Evolutionary conservation across 2,113 vertebrate genomes (phyloP), one percentile per base, ranked within the genome.

Genomic region (Oceanodroma tethys): DNA sequence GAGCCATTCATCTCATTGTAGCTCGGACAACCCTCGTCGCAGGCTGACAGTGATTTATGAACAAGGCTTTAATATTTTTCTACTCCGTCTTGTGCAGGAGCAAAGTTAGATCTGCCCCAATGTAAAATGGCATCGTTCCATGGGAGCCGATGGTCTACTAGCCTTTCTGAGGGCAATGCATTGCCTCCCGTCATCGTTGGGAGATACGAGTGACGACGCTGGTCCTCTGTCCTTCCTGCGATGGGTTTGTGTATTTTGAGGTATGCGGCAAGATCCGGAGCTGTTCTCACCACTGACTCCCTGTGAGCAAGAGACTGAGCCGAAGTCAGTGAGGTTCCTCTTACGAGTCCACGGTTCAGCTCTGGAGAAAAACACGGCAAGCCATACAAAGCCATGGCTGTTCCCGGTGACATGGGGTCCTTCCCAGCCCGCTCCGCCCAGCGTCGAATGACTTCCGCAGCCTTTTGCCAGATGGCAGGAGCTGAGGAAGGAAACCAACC

Each of bases 151-250:
- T 19, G 81, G 26, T 30, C 50, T 42, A 0, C 42, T 56, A 78
- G 38, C 23, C 18, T 12, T 66, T 22, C 50, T 81, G 55, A 67
- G 62, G 36, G 40, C 30, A 48, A 5, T 2, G 1, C 2, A 2
- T 82, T 66, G 4, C 21, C 50, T 87, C 42, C 62, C 1, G 0
- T 13, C 36, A 3, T 63, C 0, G 0, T 0, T 67, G 68, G 50
- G 36, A n/a, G 42, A 20, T 0, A 0, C 0, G 52, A 65, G 40
- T 17, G 3, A 36, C 0, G 4, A 3, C 11, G 52, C 12, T 32
- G 58, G 4, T 78, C 27, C 56, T 32, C 47, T 59, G 7, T 16
- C 45, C 34, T 53, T 40, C 70, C 59, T 74, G n/a, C 7, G 17
- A 0, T 1, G 32, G 25, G 23, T 38, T 13, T 30, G n/a, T 34